Conservation (phyloP, 2,797 vertebrate genomes). For the Lepidocolaptes lacrymiger region DNA sequence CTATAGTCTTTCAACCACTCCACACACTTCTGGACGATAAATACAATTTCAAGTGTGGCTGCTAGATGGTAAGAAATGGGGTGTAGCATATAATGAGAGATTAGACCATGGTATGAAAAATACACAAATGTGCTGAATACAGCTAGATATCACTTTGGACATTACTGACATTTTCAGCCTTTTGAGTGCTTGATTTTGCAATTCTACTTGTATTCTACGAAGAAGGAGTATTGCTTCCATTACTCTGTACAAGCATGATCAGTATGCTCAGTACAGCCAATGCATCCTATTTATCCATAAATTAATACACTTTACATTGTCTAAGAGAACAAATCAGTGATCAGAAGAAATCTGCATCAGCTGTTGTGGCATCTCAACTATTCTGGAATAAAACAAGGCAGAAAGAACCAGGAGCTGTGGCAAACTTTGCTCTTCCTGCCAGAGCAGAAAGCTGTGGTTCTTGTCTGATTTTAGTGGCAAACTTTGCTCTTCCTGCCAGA, state of each 20-base stretch:
- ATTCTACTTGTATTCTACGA: background rate
- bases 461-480: background rate
- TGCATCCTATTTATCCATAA: background rate
- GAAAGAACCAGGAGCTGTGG: background rate
- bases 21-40: background rate
- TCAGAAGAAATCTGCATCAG: background rate
- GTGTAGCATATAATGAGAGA: background rate
- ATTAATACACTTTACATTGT: background rate
- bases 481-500: background rate
- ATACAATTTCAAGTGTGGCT: background rate
- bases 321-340: background rate
- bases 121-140: background rate
- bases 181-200: background rate
- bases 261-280: background rate
- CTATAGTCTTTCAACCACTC: background rate
- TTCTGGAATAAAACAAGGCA: background rate
- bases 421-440: background rate
- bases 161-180: background rate
- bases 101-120: background rate
- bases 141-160: background rate
- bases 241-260: background rate
- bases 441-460: background rate
- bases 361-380: background rate
- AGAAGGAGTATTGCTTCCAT: background rate
- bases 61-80: background rate